phyloP scores from a whole-genome alignment of 2,888 invertebrate species.

The Ochlodes sylvanus region DNA sequence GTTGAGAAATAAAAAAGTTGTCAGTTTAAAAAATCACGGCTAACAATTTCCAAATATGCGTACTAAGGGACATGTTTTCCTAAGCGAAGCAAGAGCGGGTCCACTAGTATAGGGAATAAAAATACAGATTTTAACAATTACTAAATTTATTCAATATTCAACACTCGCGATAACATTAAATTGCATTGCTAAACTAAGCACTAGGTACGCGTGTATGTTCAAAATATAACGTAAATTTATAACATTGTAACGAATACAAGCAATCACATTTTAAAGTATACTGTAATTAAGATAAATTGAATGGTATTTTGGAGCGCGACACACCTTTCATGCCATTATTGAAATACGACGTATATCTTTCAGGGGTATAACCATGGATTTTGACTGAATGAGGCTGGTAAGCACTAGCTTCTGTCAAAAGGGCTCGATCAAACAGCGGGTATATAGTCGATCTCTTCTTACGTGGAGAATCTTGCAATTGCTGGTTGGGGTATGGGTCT shows the following conservation, averaged over 20 bases:
- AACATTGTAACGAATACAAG: neutral
- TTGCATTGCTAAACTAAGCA: neutral
- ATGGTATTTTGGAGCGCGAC: constrained; percentile 47
- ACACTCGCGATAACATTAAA: neutral
- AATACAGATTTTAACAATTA: neutral
- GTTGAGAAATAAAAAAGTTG: too few relatives aligned
- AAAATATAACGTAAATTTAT: neutral
- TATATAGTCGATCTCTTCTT: constrained; percentile 72
- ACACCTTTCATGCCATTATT: constrained; percentile 56
- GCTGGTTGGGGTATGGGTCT: constrained; percentile 77
- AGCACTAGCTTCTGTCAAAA: constrained; percentile 52
- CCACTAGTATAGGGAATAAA: too few relatives aligned
- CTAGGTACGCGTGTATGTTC: neutral
- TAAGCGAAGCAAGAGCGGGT: too few relatives aligned
- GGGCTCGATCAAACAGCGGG: constrained; percentile 61
- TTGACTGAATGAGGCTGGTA: constrained; percentile 62
- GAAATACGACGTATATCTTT: constrained; percentile 76
- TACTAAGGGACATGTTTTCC: too few relatives aligned
- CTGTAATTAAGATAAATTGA: constrained; percentile 50
- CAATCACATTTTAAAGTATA: neutral
- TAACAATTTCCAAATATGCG: too few relatives aligned
- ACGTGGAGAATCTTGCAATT: constrained; percentile 76
- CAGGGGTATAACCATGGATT: constrained; percentile 69
- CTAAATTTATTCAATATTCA: neutral
- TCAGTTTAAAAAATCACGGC: too few relatives aligned